Base-by-base conservation (phyloP, 1,140 invertebrate genomes). In the Zeugodacus cucurbitae region DNA sequence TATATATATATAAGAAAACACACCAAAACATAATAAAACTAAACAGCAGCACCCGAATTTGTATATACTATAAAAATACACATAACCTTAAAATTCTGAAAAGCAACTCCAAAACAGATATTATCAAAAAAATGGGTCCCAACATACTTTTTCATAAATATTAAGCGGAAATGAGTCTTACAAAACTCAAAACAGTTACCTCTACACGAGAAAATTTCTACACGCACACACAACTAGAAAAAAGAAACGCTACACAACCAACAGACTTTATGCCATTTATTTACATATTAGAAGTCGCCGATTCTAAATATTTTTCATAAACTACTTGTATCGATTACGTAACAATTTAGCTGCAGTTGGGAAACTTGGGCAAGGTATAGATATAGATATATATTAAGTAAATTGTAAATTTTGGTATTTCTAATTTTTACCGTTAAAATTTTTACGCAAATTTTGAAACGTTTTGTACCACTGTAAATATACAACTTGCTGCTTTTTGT, bases 331-430 rank as follows among this genome's bases (percentile, higher is more conserved):
- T 59, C 29, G 17, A 58, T 48, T 37, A 41, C 29, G 20, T 20
- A 34, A n/a, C 54, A 59, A 34, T 58, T 57, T 86, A 93, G 92
- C 92, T 93, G 92, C 92, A 93, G 92, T 93, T 93, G 92, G 92
- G 92, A 92, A 93, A 93, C 88, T 91, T 93, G 86, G 92, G 92
- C 90, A 93, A 93, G 92, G 92, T 93, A 93, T 89, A 78, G 82
- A 88, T 82, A 82, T 93, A 93, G 89, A 78, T 59, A 88, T 82
- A 82, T 26, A 11, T 41, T 44, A 17, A 54, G 74, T 82, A 17
- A 41, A 82, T 44, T 82, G 37, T 82, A n/a, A 44, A 48, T n/a
- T 26, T 74, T 32, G 11, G 34, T 4, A 6, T 37, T 74, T 74
- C 10, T 4, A 44, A n/a, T 74, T 74, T 17, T 26, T 22, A 62